Conservation (phyloP, 2,797 vertebrate genomes). For the Anguilla pacifica region DNA sequence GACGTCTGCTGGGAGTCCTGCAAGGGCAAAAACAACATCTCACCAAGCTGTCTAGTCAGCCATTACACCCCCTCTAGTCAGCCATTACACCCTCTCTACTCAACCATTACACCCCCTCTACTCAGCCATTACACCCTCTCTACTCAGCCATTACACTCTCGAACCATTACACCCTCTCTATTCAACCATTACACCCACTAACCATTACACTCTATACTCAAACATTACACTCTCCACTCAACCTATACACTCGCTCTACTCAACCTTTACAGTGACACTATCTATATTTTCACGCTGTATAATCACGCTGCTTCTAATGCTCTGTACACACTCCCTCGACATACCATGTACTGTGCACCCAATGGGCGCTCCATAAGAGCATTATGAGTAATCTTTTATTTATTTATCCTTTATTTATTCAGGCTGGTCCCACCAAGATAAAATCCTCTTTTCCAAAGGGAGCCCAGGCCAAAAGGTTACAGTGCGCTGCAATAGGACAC, state of each 20-base stretch:
- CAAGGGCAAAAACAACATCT: not conserved
- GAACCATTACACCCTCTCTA: not conserved
- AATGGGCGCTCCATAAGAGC: not conserved
- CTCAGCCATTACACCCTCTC: not conserved
- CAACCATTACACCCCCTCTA: not conserved
- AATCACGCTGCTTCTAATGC: not conserved
- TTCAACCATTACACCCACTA: not conserved
- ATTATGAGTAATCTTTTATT: not conserved
- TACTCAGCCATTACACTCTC: not conserved
- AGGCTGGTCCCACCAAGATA: not conserved
- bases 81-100: not conserved
- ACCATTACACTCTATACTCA: too few relatives aligned
- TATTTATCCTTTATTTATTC: not conserved
- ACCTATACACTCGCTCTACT: too few relatives aligned
- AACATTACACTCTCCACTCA: too few relatives aligned
- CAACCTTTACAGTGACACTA: too few relatives aligned
- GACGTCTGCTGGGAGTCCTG: constrained; percentile 94
- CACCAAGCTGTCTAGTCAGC: not conserved
- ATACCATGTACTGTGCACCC: not conserved
- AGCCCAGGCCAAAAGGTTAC: not conserved
- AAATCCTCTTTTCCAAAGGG: not conserved
- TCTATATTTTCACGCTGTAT: too few relatives aligned
- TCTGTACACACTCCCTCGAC: not conserved
- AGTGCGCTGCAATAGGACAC: not conserved
- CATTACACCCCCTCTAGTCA: not conserved